Conservation (phyloP, 2,113 vertebrate genomes). For the Notarius lentiginosus region DNA sequence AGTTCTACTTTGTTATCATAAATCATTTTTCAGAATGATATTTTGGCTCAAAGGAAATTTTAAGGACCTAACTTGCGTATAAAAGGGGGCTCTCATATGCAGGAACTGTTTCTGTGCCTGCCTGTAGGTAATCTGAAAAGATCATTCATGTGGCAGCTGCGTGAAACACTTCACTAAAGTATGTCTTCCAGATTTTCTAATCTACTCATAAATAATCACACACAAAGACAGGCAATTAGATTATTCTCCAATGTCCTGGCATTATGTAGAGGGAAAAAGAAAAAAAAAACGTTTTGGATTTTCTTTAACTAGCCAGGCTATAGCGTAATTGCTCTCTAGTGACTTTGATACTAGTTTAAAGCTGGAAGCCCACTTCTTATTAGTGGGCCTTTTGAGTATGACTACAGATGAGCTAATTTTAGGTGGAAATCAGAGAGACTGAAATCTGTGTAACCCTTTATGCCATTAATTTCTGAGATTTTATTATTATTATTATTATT, state of each 20-base stretch:
- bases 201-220: slow-evolving; percentile 79
- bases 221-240: slow-evolving; percentile 77
- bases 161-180: slow-evolving; percentile 70
- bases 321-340: slow-evolving; percentile 79
- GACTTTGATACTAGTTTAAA: slow-evolving; percentile 73
- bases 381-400: slow-evolving; percentile 55
- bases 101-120: slow-evolving; percentile 61
- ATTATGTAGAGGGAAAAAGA: slow-evolving; percentile 55
- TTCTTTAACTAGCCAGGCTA: slow-evolving; percentile 74
- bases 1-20: slow-evolving; percentile 57
- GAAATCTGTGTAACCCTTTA: slow-evolving; percentile 19
- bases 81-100: slow-evolving; percentile 54
- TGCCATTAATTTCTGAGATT: slow-evolving; percentile 1
- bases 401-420: slow-evolving; percentile 31
- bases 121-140: slow-evolving; percentile 70
- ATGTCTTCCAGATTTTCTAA: slow-evolving; percentile 72
- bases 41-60: slow-evolving; percentile 68
- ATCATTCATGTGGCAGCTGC: slow-evolving; percentile 66
- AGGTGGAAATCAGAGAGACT: slow-evolving; percentile 20
- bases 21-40: slow-evolving; percentile 45
- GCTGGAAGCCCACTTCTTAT: slow-evolving; percentile 74
- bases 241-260: slow-evolving; percentile 73
- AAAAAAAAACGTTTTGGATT: slow-evolving; percentile 64
- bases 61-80: slow-evolving; percentile 60
- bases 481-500: background rate